Base-by-base conservation (phyloP, 1,140 invertebrate species). In the Cherax destructor region DNA sequence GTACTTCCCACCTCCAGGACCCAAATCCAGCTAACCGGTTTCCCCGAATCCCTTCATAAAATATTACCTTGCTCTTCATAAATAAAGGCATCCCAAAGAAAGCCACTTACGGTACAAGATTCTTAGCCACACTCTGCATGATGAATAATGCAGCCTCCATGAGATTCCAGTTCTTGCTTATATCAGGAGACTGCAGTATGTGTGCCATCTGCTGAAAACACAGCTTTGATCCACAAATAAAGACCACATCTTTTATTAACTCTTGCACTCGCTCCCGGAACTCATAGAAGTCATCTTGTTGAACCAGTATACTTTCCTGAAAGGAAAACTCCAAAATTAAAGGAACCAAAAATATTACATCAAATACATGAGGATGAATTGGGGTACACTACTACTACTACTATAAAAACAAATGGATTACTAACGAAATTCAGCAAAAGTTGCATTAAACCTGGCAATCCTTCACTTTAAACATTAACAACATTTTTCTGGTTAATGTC, bases 211-310 rank as follows among this genome's bases (percentile, higher is more conserved):
- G 97, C 93, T 97, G 96, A 94, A 99, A 99, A 94, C 98, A 98
- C 83, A 97, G 96, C 87, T 97, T 97, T 72, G 98, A 98, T 1
- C 98, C 98, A 86, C 99, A 97, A 89, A 99, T 98, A 94, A 99
- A 99, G n/a, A 99, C 97, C 50, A 99, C 97, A 95, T 99, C 99
- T 94, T 99, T 99, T 79, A 99, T 98, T 77, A 99, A 95, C 94
- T 99, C 99, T 10, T 97, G 97, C 0, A 99, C 98, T 94, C 98
- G 97, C 85, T 96, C 95, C 93, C 99, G 95, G 94, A 99, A 99
- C 92, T 99, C 98, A 94, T 97, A 95, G 94, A 96, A 96, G 95
- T 98, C 98, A 94, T 98, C 97, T 47, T 96, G 96, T 91, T 98
- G 97, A 93, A 98, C 97, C n/a, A 99, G 95, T n/a, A 98, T 95